Base-by-base conservation (phyloP, 2,113 vertebrate genomes). In the Merops nubicus region DNA sequence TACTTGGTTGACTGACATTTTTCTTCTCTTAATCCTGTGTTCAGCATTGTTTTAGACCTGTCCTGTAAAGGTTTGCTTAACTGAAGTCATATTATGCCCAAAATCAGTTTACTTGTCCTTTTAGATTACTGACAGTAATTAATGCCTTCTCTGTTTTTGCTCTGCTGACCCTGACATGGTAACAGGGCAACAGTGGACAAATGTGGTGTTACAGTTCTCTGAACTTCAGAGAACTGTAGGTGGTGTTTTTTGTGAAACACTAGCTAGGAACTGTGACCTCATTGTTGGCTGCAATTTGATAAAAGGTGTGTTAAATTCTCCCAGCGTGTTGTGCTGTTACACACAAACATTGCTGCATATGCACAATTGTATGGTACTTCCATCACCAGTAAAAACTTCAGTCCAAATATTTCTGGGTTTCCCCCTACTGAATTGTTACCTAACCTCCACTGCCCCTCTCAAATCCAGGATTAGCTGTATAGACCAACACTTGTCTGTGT, bases 271-370 rank as follows among this genome's bases (percentile, higher is more conserved):
- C 20, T 59, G 18, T 31, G 59, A 53, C 25, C 12, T 77, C 5
- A 5, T 4, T 2, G 22, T 67, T 57, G 63, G 34, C 15, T 73
- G 65, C 53, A 23, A 4, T 26, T 50, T 20, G 8, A 38, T 23
- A 70, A 33, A 33, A 75, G 12, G 36, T 29, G 3, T 36, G 21
- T 75, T 89, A n/a, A 56, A 75, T 68, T 62, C 21, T 78, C 9
- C 21, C 5, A 0, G 1, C 26, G 26, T 40, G 8, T 26, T 31
- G 4, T 43, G 40, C 21, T 89, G 28, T 78, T 75, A 51, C 0
- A 15, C 5, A 60, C 64, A 85, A 95, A 43, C 8, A 28, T 51
- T 28, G 36, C 6, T 51, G 33, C 9, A 3, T 64, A 15, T 51
- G 77, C 29, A 51, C 67, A 53, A n/a, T 45, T 18, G 18, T 17